Evolutionary conservation across 2,888 invertebrate species (phyloP).

Genomic region (Chymomyza procnemis): DNA sequence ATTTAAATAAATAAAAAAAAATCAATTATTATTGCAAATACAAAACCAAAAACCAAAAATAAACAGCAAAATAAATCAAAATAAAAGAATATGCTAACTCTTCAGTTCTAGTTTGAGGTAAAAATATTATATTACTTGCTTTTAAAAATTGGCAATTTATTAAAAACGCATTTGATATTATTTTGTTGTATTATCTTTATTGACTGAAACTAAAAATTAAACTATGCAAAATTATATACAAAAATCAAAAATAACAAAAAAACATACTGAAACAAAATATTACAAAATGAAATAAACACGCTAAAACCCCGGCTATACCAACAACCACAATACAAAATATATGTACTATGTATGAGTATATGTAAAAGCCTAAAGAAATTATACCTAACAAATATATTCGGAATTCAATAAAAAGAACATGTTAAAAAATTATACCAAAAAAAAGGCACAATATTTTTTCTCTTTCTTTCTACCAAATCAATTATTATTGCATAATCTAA

Average conservation of each 20-base stretch:
- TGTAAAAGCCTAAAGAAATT: constrained; percentile 55
- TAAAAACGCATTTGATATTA: background rate
- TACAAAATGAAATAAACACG: background rate
- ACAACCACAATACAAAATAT: background rate
- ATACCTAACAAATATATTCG: constrained; percentile 64
- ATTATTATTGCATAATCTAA: constrained; percentile 42
- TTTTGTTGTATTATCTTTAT: background rate
- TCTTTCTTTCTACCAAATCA: constrained; percentile 15
- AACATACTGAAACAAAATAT: background rate
- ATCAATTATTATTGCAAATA: constrained; percentile 12
- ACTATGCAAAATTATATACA: background rate
- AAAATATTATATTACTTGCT: background rate
- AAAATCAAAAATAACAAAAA: background rate
- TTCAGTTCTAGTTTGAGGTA: background rate
- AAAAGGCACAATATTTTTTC: constrained; percentile 7
- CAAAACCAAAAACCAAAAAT: background rate
- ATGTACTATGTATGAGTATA: constrained; percentile 11
- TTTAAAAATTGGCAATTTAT: background rate
- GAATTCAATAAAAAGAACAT: constrained; percentile 66
- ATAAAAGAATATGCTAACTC: background rate
- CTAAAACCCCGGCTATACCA: background rate
- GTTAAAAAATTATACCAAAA: constrained; percentile 62
- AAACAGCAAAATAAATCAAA: background rate
- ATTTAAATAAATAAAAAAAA: constrained; percentile 10
- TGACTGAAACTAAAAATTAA: background rate